Evolutionary conservation across 2,113 vertebrate species (phyloP).

Genomic region (Dinomys branickii): DNA sequence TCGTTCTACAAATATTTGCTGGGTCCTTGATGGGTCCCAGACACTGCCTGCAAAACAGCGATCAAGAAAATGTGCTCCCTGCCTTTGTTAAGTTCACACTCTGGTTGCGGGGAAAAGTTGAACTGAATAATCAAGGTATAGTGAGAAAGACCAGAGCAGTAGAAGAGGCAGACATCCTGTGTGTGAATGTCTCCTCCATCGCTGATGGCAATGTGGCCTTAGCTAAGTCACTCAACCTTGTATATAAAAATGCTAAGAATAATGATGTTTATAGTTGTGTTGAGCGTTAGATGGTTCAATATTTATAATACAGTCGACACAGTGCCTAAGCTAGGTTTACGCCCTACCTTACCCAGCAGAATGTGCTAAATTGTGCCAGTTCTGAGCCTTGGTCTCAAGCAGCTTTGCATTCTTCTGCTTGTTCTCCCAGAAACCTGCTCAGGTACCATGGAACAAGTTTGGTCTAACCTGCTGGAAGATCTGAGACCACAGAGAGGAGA

Average conservation of each 20-base stretch:
- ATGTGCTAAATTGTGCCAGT: not conserved
- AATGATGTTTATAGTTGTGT: not conserved
- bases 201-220: not conserved
- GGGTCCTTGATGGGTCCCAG: not conserved
- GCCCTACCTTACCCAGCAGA: not conserved
- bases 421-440: not conserved
- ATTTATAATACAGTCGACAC: not conserved
- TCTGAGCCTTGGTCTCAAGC: not conserved
- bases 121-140: not conserved
- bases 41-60: not conserved
- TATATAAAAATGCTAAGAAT: not conserved
- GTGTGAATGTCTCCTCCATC: not conserved
- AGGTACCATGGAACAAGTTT: not conserved
- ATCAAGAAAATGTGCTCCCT: not conserved
- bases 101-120: not conserved
- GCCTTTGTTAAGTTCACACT: not conserved
- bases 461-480: not conserved
- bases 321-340: not conserved
- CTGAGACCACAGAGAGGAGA: not conserved
- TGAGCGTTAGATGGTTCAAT: not conserved
- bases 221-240: not conserved
- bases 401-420: not conserved
- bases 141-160: not conserved
- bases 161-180: not conserved
- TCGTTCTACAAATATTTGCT: not conserved